A percentile compares a stretch with the other conserved stretches of the same genome.
These are phyloP conservation scores for Aphelocoma coerulescens DNA, from an alignment of 2,113 vertebrate species.

Conservation along the genomic window DNA sequence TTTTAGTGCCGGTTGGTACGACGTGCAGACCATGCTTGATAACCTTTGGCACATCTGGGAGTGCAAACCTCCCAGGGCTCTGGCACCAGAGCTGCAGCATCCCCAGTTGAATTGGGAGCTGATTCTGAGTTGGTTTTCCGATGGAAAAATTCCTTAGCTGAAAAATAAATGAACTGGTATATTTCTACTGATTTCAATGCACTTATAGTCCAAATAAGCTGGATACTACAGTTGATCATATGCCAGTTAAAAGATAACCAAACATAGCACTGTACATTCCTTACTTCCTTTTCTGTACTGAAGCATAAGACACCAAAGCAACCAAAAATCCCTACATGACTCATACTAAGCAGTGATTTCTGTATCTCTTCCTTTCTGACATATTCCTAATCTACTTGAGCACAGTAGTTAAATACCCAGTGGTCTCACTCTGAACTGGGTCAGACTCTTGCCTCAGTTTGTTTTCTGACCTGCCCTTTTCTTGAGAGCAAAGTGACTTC, in stretches of 20 bases:
- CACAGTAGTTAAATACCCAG: not conserved
- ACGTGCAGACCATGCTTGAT: not conserved
- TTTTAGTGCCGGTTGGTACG: not conserved
- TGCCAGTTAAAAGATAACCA: not conserved
- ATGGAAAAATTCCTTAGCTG: not conserved
- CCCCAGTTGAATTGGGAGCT: fast-evolving
- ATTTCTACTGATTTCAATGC: not conserved
- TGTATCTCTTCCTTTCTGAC: not conserved
- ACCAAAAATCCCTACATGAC: not conserved
- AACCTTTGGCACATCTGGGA: not conserved
- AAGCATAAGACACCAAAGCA: not conserved
- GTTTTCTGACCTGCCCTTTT: not conserved
- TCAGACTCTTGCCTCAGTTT: not conserved
- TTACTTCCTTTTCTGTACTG: not conserved
- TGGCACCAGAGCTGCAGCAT: not conserved
- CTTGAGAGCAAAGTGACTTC: not conserved
- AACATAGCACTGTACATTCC: not conserved
- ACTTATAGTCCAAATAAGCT: not conserved
- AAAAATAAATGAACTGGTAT: not conserved
- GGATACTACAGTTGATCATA: not conserved
- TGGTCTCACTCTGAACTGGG: not conserved
- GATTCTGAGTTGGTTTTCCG: not conserved
- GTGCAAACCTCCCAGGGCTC: not conserved
- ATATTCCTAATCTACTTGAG: not conserved
- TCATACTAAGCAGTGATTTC: not conserved